Evolutionary conservation across 2,888 invertebrate genomes (phyloP).

Genomic region (Parnassius smintheus): DNA sequence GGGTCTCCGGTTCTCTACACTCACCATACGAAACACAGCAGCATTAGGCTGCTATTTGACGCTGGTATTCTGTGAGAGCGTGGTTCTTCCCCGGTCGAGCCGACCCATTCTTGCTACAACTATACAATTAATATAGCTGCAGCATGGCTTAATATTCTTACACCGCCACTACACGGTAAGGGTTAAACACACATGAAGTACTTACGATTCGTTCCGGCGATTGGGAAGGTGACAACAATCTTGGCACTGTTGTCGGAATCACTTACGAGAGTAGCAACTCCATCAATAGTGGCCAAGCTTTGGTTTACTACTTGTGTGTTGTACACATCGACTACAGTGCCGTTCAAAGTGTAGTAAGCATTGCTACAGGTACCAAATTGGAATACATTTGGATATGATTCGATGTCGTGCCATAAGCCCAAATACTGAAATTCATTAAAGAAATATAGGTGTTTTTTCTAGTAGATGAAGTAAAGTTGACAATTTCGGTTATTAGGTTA

Average conservation of each 20-base stretch:
- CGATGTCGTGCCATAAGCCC: slow-evolving; percentile 34
- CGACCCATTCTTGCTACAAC: too few relatives aligned
- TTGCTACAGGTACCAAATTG: slow-evolving; percentile 38
- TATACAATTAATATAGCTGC: too few relatives aligned
- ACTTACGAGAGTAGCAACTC: slow-evolving; percentile 46
- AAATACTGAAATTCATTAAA: slow-evolving; percentile 31
- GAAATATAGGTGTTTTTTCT: not conserved
- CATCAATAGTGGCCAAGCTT: slow-evolving; percentile 46
- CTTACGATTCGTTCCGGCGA: slow-evolving; percentile 59
- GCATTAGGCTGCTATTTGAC: too few relatives aligned
- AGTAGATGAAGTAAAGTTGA: too few relatives aligned
- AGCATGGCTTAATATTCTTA: too few relatives aligned
- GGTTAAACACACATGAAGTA: not conserved
- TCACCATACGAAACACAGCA: too few relatives aligned
- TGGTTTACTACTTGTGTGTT: slow-evolving; percentile 52
- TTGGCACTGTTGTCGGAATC: slow-evolving; percentile 81
- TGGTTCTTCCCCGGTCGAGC: too few relatives aligned
- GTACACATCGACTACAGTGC: slow-evolving; percentile 33
- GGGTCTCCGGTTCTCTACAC: too few relatives aligned
- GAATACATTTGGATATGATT: slow-evolving; percentile 34
- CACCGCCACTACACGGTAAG: too few relatives aligned
- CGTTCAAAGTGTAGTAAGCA: slow-evolving; percentile 32
- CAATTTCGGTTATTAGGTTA: too few relatives aligned
- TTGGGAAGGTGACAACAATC: slow-evolving; percentile 82
- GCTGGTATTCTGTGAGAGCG: too few relatives aligned